phyloP scores from a whole-genome alignment of 1,140 invertebrate species.

The Mylabris phalerata region DNA sequence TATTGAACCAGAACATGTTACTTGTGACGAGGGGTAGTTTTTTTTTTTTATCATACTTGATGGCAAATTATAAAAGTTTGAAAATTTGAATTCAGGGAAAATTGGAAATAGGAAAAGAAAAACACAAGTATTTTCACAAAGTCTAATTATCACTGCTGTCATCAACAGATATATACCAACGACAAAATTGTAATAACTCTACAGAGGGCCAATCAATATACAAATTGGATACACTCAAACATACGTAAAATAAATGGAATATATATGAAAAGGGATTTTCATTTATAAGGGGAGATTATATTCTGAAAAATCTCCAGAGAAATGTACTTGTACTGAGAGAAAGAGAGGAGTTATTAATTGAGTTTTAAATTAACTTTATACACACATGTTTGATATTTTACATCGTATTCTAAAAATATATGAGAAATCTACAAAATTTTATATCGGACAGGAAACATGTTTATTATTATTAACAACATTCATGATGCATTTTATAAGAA shows the following conservation, averaged over 20 bases:
- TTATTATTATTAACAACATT: conserved; percentile 3
- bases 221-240: conserved; percentile 16
- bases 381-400: conserved; percentile 19
- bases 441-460: conserved; percentile 14
- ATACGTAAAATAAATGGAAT: too few relatives aligned
- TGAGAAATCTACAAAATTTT: background rate
- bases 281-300: conserved; percentile 8
- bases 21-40: conserved; percentile 1
- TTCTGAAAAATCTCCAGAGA: conserved; percentile 14
- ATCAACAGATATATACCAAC: conserved; percentile 10
- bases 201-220: conserved; percentile 17
- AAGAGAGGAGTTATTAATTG: conserved; percentile 11
- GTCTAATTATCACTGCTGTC: conserved; percentile 20
- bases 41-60: too few relatives aligned
- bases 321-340: background rate
- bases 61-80: background rate
- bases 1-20: background rate
- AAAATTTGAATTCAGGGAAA: background rate
- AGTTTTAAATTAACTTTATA: conserved; percentile 22
- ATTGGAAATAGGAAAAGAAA: conserved; percentile 7
- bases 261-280: too few relatives aligned
- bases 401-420: conserved; percentile 18
- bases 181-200: conserved; percentile 19
- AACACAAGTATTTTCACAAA: conserved; percentile 4
- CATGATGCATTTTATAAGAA: conserved; percentile 6